Percentiles rank a stretch among this genome's conserved stretches.
phyloP scores from a whole-genome alignment of 53 echinoderm and acorn worm species.

The Mesocentrotus franciscanus region DNA sequence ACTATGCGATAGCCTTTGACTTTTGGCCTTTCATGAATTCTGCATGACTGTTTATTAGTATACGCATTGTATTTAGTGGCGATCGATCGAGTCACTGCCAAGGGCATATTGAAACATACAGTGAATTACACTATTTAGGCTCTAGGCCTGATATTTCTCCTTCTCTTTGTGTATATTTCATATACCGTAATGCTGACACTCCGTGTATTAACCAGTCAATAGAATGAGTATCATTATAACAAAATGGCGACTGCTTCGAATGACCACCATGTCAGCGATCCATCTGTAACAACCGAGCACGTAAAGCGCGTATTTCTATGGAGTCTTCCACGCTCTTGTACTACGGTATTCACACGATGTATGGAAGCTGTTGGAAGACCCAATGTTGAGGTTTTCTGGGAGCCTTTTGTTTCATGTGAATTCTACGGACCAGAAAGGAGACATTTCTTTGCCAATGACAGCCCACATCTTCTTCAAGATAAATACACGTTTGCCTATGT shows the following conservation, averaged over 20 bases:
- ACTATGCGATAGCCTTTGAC: too few species aligned
- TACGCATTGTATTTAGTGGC: too few species aligned
- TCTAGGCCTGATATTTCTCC: too few species aligned
- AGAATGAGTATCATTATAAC: not conserved
- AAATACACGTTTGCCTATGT: conserved; percentile 56
- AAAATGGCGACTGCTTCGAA: conserved; percentile 33
- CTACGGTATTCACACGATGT: conserved; percentile 46
- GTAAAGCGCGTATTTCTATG: conserved; percentile 37
- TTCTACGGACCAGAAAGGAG: conserved; percentile 56
- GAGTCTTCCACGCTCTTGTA: conserved; percentile 56
- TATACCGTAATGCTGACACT: not conserved
- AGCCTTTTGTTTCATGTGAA: conserved; percentile 49
- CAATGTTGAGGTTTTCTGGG: conserved; percentile 51
- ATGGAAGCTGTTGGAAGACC: conserved; percentile 42
- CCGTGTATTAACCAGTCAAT: not conserved
- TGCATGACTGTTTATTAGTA: too few species aligned
- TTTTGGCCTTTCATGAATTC: too few species aligned
- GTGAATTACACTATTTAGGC: too few species aligned
- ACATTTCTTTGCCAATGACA: conserved; percentile 54
- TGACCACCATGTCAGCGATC: not conserved
- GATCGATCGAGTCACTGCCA: too few species aligned
- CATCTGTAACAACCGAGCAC: not conserved
- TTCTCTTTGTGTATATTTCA: too few species aligned
- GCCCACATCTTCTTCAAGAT: conserved; percentile 33
- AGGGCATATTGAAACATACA: too few species aligned